phyloP scores from a whole-genome alignment of 2,113 vertebrate genomes.

The Corydoras sp. region DNA sequence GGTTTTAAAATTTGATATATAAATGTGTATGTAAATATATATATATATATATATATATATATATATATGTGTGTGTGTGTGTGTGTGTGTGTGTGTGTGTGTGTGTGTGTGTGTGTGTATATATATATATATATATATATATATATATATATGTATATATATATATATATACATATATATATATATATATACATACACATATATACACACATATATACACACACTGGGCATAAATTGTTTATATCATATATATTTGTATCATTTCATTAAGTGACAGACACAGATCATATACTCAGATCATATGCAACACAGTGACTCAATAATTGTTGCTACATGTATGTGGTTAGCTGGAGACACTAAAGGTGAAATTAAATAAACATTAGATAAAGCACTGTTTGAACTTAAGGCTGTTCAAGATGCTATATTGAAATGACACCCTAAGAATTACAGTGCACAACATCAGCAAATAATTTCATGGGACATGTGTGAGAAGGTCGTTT shows the following conservation, averaged over 20 bases:
- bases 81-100: background rate
- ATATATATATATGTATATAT: background rate
- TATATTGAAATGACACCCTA: background rate
- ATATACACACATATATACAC: background rate
- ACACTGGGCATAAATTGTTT: no score
- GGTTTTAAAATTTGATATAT: no score
- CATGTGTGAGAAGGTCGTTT: no score
- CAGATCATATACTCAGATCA: no score
- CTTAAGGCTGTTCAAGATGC: background rate
- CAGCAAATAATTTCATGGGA: no score
- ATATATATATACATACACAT: background rate
- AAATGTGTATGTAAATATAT: no score
- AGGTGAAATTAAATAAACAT: no score
- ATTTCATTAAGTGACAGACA: no score
- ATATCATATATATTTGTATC: no score
- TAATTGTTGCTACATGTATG: no score
- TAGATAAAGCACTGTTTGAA: background rate
- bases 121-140: background rate
- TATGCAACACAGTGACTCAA: no score
- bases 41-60: background rate
- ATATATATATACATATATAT: background rate
- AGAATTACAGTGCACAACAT: background rate
- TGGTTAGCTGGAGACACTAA: no score
- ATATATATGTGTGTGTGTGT: background rate
- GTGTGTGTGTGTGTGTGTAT: background rate